Evolutionary conservation across 2,113 vertebrate genomes (phyloP).

Genomic region (Philantomba maxwellii): DNA sequence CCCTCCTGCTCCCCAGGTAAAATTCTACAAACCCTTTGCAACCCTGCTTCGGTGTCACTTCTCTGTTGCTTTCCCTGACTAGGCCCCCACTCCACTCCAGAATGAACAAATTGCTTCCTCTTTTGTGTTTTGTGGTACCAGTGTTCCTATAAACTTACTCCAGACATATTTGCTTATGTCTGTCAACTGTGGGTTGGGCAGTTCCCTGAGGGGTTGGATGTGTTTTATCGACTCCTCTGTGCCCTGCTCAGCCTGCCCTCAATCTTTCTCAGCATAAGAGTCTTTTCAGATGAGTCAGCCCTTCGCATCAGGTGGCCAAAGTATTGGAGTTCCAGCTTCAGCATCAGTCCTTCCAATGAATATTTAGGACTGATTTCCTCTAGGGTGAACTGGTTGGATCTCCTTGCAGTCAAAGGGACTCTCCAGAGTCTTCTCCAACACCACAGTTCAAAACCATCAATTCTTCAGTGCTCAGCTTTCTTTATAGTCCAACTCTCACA

Average conservation of each 20-base stretch:
- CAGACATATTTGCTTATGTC: neutral
- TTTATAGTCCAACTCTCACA: neutral
- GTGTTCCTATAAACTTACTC: neutral
- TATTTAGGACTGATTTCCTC: neutral
- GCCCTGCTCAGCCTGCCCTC: neutral
- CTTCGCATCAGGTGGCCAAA: neutral
- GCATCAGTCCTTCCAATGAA: neutral
- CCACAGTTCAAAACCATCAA: neutral
- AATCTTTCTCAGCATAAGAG: neutral
- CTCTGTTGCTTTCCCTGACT: neutral
- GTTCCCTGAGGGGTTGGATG: neutral
- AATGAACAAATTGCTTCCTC: neutral
- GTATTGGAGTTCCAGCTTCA: neutral
- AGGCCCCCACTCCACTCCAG: neutral
- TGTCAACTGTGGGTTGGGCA: neutral
- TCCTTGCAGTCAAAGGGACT: neutral
- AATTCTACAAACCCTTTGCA: neutral
- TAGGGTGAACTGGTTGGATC: neutral
- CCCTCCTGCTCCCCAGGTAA: neutral
- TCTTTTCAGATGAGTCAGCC: neutral
- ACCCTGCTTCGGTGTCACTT: neutral
- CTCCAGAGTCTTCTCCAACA: neutral
- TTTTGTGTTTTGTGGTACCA: neutral
- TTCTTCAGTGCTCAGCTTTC: neutral
- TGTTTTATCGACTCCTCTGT: neutral